Evolutionary conservation across 2,888 invertebrate genomes (phyloP).

Genomic region (Zygothrica quintamaculata): DNA sequence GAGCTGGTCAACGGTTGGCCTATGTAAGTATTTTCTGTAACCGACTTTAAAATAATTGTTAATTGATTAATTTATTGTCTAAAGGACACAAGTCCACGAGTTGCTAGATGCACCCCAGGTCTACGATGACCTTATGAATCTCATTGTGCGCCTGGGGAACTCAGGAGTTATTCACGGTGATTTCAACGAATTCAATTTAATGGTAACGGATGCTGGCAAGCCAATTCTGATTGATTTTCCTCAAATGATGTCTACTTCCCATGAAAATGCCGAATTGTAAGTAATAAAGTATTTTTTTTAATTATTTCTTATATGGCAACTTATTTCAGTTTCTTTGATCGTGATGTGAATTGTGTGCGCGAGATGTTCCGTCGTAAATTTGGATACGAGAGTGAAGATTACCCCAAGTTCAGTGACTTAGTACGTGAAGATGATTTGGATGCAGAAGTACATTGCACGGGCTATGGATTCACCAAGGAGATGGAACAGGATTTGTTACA

Average conservation of each 20-base stretch:
- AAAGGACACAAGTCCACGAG: conserved; percentile 88
- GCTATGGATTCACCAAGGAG: conserved; percentile 94
- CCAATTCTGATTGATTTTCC: conserved; percentile 98
- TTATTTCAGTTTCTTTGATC: conserved; percentile 91
- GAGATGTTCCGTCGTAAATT: conserved; percentile 96
- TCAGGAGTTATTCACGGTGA: conserved; percentile 99
- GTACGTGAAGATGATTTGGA: conserved; percentile 93
- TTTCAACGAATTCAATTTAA: conserved; percentile 99
- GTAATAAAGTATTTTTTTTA: no score
- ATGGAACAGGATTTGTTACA: conserved; percentile 90
- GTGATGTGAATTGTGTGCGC: conserved; percentile 96
- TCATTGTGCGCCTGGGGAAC: conserved; percentile 95
- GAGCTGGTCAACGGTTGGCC: conserved; percentile 93
- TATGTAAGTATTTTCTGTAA: conserved; percentile 86
- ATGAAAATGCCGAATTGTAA: conserved; percentile 95
- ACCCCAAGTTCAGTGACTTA: conserved; percentile 90
- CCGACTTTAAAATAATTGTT: no score
- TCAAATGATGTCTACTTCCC: conserved; percentile 98
- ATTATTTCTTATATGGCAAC: background rate
- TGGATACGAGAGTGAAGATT: conserved; percentile 93
- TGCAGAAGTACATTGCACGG: conserved; percentile 95
- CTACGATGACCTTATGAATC: conserved; percentile 97
- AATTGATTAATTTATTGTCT: no score
- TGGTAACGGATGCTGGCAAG: conserved; percentile 91
- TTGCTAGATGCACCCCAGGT: conserved; percentile 89